phyloP scores from a whole-genome alignment of 1,140 invertebrate species.

The Protaetia brevitarsis region DNA sequence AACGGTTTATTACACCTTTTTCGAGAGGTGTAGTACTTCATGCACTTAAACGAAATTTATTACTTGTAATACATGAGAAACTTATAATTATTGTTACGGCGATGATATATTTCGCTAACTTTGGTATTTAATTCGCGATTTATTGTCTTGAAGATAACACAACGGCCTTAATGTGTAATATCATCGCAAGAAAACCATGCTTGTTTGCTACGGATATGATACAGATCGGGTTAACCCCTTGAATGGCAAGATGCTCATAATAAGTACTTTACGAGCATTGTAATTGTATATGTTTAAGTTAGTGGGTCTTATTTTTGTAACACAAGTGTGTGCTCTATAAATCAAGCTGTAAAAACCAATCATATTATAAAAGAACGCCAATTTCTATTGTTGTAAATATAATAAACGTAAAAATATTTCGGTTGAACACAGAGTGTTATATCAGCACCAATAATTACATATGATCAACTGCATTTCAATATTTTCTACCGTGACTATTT shows the following conservation, averaged over 20 bases:
- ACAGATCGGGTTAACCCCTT: background rate
- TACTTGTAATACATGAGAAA: conserved; percentile 25
- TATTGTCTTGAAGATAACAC: conserved; percentile 25
- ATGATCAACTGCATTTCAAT: too few species aligned
- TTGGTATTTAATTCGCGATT: conserved; percentile 25
- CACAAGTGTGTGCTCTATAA: too few species aligned
- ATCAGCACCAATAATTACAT: too few species aligned
- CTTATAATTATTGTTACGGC: conserved; percentile 29
- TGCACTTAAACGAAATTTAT: conserved; percentile 9
- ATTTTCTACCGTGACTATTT: too few species aligned
- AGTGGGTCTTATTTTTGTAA: background rate
- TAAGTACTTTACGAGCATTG: background rate
- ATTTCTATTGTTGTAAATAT: too few species aligned
- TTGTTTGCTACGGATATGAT: conserved; percentile 1
- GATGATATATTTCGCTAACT: conserved; percentile 27
- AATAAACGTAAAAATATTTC: too few species aligned
- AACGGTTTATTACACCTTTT: background rate
- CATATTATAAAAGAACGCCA: too few species aligned
- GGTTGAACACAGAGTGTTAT: too few species aligned
- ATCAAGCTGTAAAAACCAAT: too few species aligned
- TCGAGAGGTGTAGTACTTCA: background rate
- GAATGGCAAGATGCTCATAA: background rate
- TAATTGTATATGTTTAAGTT: conserved; percentile 11
- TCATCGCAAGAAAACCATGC: background rate
- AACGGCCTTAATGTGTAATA: conserved; percentile 14